phyloP scores from a whole-genome alignment of 2,113 vertebrate species.

The Alligator sinensis region DNA sequence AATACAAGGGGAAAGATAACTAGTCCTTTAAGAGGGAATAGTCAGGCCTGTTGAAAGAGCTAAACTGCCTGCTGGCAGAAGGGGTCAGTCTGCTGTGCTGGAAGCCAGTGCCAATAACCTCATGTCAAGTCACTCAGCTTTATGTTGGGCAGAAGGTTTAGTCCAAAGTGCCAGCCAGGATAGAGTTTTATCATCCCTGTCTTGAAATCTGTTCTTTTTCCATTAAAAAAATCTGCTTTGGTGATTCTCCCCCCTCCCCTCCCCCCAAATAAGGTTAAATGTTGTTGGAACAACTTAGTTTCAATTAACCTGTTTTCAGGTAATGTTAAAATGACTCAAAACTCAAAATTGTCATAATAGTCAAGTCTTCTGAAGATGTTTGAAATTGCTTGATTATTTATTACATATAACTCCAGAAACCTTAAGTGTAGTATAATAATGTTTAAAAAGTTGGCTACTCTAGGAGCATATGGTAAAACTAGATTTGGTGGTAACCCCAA shows the following conservation, averaged over 20 bases:
- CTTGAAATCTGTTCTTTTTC: no score
- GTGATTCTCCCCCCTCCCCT: background rate
- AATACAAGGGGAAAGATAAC: background rate
- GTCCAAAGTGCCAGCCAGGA: no score
- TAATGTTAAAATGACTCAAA: background rate
- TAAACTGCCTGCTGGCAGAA: background rate
- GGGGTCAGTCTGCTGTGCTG: background rate
- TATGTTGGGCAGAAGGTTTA: no score
- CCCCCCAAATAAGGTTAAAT: background rate
- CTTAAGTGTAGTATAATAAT: background rate
- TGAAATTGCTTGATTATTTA: conserved; percentile 46
- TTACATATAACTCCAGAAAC: conserved; percentile 18
- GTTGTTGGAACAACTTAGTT: background rate
- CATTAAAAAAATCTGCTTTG: background rate
- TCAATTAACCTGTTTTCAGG: background rate
- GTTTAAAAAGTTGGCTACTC: background rate
- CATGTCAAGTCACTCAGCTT: no score
- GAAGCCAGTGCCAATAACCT: no score
- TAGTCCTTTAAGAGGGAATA: no score
- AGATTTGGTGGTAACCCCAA: background rate
- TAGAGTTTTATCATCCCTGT: no score
- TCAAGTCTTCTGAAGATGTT: conserved; percentile 8
- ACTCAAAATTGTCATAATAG: background rate
- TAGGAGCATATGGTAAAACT: background rate
- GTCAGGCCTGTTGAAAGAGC: no score